Conservation (phyloP, 2,888 invertebrate species). For the Ochlodes sylvanus region DNA sequence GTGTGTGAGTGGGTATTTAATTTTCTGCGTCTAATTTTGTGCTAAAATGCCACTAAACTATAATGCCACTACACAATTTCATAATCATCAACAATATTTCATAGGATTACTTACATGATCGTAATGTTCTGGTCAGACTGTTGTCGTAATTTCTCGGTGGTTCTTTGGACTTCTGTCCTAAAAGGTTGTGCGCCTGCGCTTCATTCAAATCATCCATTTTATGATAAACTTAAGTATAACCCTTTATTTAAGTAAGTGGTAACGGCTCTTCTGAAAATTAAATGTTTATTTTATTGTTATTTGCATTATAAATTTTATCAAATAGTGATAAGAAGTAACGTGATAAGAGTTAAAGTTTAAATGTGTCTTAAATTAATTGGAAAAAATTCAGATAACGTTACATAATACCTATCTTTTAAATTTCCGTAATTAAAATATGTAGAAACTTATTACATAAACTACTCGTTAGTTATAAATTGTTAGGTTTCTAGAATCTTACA, state of each 20-base stretch:
- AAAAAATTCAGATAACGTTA: too few species aligned
- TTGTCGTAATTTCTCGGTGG: constrained; percentile 60
- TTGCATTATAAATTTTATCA: neutral
- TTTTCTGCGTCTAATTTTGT: too few species aligned
- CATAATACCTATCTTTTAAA: too few species aligned
- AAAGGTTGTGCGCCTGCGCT: constrained; percentile 72
- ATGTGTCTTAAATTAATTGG: too few species aligned
- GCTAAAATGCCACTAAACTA: too few species aligned
- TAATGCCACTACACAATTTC: too few species aligned
- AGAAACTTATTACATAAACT: too few species aligned
- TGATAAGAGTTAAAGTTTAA: neutral
- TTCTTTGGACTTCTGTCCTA: constrained; percentile 64
- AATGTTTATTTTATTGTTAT: neutral
- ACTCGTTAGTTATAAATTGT: too few species aligned
- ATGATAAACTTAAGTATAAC: neutral
- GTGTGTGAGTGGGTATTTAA: too few species aligned
- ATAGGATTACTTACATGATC: constrained; percentile 76
- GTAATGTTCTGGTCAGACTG: constrained; percentile 61
- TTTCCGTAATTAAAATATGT: too few species aligned
- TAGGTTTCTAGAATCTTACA: too few species aligned
- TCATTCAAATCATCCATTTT: constrained; percentile 65
- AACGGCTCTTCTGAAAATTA: constrained; percentile 13
- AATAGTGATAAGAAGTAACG: neutral
- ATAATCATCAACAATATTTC: too few species aligned
- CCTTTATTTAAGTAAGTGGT: neutral